Evolutionary conservation across 1,140 invertebrate species (phyloP).

Genomic region (Drosophila prosaltans): DNA sequence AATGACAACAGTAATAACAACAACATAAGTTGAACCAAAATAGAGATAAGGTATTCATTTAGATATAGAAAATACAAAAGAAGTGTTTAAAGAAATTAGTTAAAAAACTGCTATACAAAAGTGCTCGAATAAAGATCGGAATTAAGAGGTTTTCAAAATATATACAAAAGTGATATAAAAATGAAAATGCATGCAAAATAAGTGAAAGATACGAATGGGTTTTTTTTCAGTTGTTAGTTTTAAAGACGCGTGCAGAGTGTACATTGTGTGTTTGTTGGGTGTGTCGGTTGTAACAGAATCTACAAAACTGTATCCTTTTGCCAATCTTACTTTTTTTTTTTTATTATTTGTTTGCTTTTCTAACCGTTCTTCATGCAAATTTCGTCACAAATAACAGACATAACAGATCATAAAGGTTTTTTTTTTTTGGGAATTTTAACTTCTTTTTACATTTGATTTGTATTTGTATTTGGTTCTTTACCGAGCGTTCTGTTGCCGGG

Average conservation of each 20-base stretch:
- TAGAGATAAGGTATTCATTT: slow-evolving; percentile 12
- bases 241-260: slow-evolving; percentile 27
- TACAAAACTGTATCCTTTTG: slow-evolving; percentile 40
- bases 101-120: slow-evolving; percentile 39
- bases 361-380: slow-evolving; percentile 29
- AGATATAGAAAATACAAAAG: slow-evolving; percentile 54
- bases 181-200: slow-evolving; percentile 46
- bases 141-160: slow-evolving; percentile 8
- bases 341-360: background rate
- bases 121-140: slow-evolving; percentile 51
- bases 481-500: slow-evolving; percentile 66
- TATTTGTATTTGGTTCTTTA: slow-evolving; percentile 50
- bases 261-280: background rate
- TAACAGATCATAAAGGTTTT: slow-evolving; percentile 38
- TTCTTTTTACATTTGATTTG: background rate
- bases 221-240: background rate
- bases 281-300: slow-evolving; percentile 9
- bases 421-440: background rate
- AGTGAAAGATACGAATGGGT: slow-evolving; percentile 8
- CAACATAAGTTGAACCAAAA: slow-evolving; percentile 47
- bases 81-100: slow-evolving; percentile 36
- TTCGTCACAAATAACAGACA: slow-evolving; percentile 44
- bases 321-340: background rate
- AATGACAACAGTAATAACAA: slow-evolving; percentile 27
- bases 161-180: slow-evolving; percentile 31